Evolutionary conservation across 2,113 vertebrate species (phyloP).

Genomic region (Sinocyclocheilus anophthalmus): DNA sequence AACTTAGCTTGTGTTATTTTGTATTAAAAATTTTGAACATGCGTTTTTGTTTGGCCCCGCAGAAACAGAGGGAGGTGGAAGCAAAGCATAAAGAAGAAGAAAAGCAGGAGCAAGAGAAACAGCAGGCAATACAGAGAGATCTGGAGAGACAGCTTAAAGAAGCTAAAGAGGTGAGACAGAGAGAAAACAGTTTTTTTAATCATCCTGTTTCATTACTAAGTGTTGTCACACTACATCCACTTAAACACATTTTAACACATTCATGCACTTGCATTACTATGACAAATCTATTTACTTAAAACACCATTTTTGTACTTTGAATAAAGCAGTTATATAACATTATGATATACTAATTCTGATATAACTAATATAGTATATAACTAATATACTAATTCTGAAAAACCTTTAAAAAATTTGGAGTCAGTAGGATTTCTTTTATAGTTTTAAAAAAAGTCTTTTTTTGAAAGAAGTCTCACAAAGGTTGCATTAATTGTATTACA

Average conservation of each 20-base stretch:
- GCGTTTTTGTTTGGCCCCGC: background rate
- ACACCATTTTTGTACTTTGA: background rate
- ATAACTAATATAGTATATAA: background rate
- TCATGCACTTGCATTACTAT: background rate
- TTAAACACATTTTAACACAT: background rate
- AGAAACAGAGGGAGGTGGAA: constrained; percentile 75
- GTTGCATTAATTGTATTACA: too few relatives aligned
- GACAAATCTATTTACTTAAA: background rate
- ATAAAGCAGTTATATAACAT: background rate
- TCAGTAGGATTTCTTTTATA: too few relatives aligned
- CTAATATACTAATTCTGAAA: too few relatives aligned
- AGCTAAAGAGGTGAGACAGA: constrained; percentile 69
- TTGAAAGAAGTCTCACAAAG: too few relatives aligned
- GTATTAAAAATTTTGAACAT: background rate
- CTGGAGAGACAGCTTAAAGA: constrained; percentile 76
- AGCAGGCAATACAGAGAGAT: constrained; percentile 73
- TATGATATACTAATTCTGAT: too few relatives aligned
- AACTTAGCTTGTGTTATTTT: too few relatives aligned
- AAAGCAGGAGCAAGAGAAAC: constrained; percentile 67
- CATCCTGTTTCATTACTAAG: background rate
- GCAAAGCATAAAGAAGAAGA: constrained; percentile 68
- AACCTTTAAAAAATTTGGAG: too few relatives aligned
- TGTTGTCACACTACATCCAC: background rate
- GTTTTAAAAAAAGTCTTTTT: too few relatives aligned
- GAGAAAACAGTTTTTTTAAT: background rate